A percentile compares a stretch with the other conserved stretches of the same genome.
Conservation (phyloP, 1,140 invertebrate genomes). For the Solenopsis invicta region DNA sequence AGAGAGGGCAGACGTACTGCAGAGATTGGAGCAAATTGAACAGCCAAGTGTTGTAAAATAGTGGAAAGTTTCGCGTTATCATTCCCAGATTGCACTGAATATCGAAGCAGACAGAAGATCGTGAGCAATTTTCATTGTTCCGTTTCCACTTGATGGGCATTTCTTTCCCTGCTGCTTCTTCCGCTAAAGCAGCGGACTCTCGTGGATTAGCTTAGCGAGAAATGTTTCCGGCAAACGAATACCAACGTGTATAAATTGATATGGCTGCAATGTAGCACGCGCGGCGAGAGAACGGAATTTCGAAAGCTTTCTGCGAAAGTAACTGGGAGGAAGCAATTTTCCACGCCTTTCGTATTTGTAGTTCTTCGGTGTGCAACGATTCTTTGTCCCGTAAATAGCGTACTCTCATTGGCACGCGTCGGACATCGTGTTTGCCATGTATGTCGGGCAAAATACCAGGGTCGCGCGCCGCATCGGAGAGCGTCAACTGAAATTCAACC, state of each 20-base stretch:
- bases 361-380: conserved; percentile 18
- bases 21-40: conserved; percentile 32
- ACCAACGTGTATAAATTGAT: conserved; percentile 58
- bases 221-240: conserved; percentile 50
- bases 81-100: not conserved
- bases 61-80: not conserved
- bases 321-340: conserved; percentile 38
- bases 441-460: conserved; percentile 8
- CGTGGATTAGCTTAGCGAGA: conserved; percentile 38
- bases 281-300: conserved; percentile 46
- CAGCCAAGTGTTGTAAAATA: not conserved
- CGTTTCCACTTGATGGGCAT: conserved; percentile 1
- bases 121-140: conserved; percentile 49
- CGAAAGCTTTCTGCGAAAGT: conserved; percentile 56
- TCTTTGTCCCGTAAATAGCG: conserved; percentile 49
- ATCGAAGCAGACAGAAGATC: conserved; percentile 16
- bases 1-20: not conserved
- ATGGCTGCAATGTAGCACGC: conserved; percentile 30
- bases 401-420: conserved; percentile 53
- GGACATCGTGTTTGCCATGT: conserved; percentile 45
- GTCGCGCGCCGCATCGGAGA: not conserved
- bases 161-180: not conserved
- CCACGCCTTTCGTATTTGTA: conserved; percentile 50
- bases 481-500: conserved; percentile 55
- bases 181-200: not conserved